These are phyloP conservation scores for Shinisaurus crocodilurus DNA, from an alignment of 2,113 vertebrate genomes.

Conservation along the genomic window DNA sequence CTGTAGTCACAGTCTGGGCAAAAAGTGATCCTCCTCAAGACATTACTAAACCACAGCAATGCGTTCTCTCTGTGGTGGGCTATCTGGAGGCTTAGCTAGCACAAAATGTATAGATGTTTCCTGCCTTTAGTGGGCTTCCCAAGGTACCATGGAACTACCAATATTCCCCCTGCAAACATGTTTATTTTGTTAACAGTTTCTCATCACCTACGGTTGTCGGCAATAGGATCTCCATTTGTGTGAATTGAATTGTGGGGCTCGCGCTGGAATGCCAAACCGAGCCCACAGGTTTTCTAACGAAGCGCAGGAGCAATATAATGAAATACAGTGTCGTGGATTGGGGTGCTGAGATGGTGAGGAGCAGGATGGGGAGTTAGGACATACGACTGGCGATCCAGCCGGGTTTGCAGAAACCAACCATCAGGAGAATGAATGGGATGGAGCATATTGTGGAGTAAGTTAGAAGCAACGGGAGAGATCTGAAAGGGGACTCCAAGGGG, in stretches of 20 bases:
- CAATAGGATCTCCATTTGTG: background rate
- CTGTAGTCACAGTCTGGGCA: background rate
- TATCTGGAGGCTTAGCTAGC: background rate
- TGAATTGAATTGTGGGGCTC: background rate
- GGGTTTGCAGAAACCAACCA: slow-evolving; percentile 7
- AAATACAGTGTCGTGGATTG: background rate
- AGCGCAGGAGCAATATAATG: background rate
- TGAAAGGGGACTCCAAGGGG: slow-evolving; percentile 67
- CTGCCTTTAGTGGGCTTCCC: background rate
- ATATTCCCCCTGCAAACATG: too few relatives aligned
- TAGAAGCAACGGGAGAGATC: slow-evolving; percentile 33
- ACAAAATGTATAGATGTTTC: background rate
- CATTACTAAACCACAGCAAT: background rate
- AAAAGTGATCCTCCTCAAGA: background rate
- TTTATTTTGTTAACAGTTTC: too few relatives aligned
- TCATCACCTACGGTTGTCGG: background rate
- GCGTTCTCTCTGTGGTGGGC: background rate
- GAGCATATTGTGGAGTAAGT: slow-evolving; percentile 40
- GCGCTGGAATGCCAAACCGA: background rate
- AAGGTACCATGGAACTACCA: background rate
- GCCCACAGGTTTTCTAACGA: background rate
- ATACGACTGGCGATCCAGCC: background rate
- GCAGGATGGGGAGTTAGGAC: background rate
- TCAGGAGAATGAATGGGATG: slow-evolving; percentile 26
- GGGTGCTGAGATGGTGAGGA: background rate